Evolutionary conservation across 1,140 invertebrate genomes (phyloP).

Genomic region (Neodiprion lecontei): DNA sequence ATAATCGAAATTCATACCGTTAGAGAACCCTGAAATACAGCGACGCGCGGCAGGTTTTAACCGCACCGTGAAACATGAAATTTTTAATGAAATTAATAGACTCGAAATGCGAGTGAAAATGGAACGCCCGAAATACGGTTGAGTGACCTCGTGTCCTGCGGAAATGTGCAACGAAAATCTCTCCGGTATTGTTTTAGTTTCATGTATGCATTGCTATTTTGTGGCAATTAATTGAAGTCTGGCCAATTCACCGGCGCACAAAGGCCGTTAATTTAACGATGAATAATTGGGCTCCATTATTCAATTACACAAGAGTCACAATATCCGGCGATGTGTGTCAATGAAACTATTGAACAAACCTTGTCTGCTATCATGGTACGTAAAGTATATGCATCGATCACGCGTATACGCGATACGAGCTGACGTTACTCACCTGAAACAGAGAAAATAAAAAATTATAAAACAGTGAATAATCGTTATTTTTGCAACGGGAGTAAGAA

Average conservation of each 20-base stretch:
- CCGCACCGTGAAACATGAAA: conserved; percentile 22
- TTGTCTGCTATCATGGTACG: too few relatives aligned
- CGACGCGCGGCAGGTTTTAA: background rate
- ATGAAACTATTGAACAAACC: too few relatives aligned
- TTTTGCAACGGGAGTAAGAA: background rate
- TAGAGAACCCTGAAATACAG: too few relatives aligned
- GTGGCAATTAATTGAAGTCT: background rate
- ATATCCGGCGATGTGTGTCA: too few relatives aligned
- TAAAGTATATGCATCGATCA: too few relatives aligned
- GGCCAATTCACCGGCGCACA: background rate
- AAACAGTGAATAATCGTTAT: background rate
- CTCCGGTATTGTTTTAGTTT: too few relatives aligned
- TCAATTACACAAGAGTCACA: background rate
- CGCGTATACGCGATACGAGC: background rate
- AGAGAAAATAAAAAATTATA: conserved; percentile 10
- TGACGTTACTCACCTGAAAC: conserved; percentile 26
- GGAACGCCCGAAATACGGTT: background rate
- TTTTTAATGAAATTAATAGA: conserved; percentile 5
- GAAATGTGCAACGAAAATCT: too few relatives aligned
- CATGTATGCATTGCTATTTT: background rate
- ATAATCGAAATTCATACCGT: too few relatives aligned
- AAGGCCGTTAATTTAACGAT: background rate
- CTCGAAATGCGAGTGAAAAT: background rate
- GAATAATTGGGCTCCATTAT: background rate
- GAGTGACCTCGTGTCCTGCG: background rate